Percentiles rank a stretch among this genome's conserved stretches.
phyloP scores from a whole-genome alignment of 2,113 vertebrate species.

The Phylloscopus whistleri region DNA sequence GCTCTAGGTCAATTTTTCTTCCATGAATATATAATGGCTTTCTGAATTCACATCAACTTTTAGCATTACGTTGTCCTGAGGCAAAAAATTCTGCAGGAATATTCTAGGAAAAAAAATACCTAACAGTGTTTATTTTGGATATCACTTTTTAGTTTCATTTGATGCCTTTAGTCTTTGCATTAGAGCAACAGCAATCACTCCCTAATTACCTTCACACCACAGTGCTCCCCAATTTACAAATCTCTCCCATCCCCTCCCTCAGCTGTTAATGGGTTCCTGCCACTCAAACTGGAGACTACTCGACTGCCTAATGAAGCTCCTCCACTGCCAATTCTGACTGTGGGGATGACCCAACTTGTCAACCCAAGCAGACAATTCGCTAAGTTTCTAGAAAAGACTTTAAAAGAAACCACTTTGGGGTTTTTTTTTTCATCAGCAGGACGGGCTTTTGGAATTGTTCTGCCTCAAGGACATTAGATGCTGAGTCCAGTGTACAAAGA shows the following conservation, averaged over 20 bases:
- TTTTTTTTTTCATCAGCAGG: not conserved
- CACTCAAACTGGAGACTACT: not conserved
- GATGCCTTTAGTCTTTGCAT: not conserved
- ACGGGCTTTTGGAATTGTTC: not conserved
- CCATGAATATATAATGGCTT: not conserved
- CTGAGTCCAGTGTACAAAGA: not conserved
- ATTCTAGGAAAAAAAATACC: not conserved
- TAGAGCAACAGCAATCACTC: not conserved
- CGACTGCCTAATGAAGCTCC: not conserved
- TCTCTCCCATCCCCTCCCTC: not conserved
- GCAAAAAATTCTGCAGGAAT: not conserved
- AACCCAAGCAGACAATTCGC: not conserved
- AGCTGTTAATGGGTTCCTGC: not conserved
- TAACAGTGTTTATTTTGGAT: not conserved
- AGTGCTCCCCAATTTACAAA: not conserved
- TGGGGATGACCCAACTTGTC: not conserved
- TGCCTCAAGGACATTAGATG: not conserved
- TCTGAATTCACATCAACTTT: not conserved
- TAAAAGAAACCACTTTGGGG: not conserved
- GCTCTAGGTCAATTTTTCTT: conserved; percentile 26
- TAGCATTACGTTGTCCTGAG: not conserved
- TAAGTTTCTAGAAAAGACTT: not conserved
- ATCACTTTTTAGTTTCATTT: not conserved
- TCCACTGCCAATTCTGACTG: not conserved
- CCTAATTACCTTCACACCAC: not conserved